Base-by-base conservation (phyloP, 2,797 vertebrate genomes). In the Hybognathus amarus region DNA sequence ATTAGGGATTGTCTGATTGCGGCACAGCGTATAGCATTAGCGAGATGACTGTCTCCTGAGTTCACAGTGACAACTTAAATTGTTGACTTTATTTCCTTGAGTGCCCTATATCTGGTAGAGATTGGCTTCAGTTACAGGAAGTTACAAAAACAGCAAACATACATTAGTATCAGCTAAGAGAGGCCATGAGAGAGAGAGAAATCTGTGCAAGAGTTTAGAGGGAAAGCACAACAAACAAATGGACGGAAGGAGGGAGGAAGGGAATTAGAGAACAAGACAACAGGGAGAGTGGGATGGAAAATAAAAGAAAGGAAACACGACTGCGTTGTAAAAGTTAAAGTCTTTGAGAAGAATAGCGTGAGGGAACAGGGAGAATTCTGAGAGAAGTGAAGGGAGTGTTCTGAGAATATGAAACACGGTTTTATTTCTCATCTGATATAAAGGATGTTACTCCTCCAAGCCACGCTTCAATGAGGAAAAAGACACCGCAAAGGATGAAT, bases 401-500 rank as follows among this genome's bases (percentile, higher is more conserved):
- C 56, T 30, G 68, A 83, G 70, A 66, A 80, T 77, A 77, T 75
- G 61, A 84, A 79, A 84, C 75, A 70, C 36, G 0, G 59, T 47
- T 80, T 66, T 75, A 66, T 83, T 84, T 73, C 83, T 77, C 70
- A 67, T 87, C 82, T 74, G 79, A 83, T 84, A 83, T 73, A 66
- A 82, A 74, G 54, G 64, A 84, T 78, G 82, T 67, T 56, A 42
- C 78, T 83, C 78, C 82, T 84, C 67, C 75, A 70, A 84, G 68
- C 79, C 85, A 50, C 0, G 61, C 74, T 83, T 71, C 79, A 82
- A 27, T 81, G 79, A 69, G 74, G 56, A 69, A 85, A 77, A 85
- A 87, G 80, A 79, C 69, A 70, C 82, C 10, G 81, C 67, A 24
- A 82, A 82, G 84, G 75, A 83, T 77, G 67, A 83, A 83, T 88